Evolutionary conservation across 1,140 invertebrate species (phyloP).

Genomic region (Penaeus indicus): DNA sequence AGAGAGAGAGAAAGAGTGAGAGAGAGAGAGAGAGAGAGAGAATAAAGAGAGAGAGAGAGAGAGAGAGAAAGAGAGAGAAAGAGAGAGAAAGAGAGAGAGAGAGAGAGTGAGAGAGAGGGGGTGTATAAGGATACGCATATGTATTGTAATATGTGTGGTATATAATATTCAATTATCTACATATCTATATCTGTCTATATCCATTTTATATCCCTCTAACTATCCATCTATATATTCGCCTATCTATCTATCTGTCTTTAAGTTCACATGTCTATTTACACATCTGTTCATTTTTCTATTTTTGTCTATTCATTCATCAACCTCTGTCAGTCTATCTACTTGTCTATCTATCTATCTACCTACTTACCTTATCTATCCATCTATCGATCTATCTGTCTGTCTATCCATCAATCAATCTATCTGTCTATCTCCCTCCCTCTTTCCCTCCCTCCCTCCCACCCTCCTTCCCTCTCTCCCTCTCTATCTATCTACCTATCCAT

Average conservation of each 20-base stretch:
- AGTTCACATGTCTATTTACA: not conserved
- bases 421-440: not conserved
- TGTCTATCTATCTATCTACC: not conserved
- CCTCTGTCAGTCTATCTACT: not conserved
- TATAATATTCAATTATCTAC: no score
- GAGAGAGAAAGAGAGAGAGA: not conserved
- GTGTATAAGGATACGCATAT: no score
- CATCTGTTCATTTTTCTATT: not conserved
- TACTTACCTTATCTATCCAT: not conserved
- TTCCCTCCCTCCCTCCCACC: not conserved
- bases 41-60: no score
- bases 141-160: no score
- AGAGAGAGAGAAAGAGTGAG: not conserved
- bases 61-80: not conserved
- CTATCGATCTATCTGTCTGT: conserved; percentile 2
- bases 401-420: not conserved
- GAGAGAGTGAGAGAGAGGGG: not conserved
- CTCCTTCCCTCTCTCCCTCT: conserved; percentile 3
- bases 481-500: not conserved
- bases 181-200: no score
- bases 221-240: no score
- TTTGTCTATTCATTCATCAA: not conserved
- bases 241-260: not conserved
- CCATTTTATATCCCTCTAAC: no score
- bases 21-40: not conserved